phyloP scores from a whole-genome alignment of 2,888 invertebrate genomes.

The Fissipunctia ypsillon region DNA sequence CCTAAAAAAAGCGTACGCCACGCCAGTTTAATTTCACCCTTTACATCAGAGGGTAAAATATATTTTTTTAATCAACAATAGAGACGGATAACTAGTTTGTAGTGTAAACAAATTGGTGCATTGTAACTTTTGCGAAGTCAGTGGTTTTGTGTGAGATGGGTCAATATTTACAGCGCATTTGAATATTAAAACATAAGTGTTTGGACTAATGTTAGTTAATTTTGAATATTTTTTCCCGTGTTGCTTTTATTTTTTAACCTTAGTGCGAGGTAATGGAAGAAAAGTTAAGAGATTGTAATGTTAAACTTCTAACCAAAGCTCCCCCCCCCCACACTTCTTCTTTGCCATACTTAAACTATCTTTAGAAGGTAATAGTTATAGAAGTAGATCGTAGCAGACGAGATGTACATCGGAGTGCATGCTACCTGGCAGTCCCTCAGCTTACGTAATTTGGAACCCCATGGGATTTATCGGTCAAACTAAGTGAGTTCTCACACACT shows the following conservation, averaged over 20 bases:
- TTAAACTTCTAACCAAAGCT: background rate
- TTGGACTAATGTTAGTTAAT: constrained; percentile 28
- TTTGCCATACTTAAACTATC: too few relatives aligned
- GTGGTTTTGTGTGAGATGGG: constrained; percentile 67
- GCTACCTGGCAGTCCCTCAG: too few relatives aligned
- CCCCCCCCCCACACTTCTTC: too few relatives aligned
- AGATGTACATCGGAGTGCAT: too few relatives aligned
- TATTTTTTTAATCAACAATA: constrained; percentile 85
- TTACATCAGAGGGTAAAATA: constrained; percentile 78
- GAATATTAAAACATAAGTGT: constrained; percentile 50
- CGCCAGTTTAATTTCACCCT: constrained; percentile 71
- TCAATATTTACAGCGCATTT: constrained; percentile 62
- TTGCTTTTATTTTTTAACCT: background rate
- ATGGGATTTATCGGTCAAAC: too few relatives aligned
- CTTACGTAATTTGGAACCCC: too few relatives aligned
- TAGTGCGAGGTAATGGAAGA: background rate
- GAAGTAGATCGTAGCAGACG: too few relatives aligned
- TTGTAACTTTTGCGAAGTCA: constrained; percentile 76
- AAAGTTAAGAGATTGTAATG: background rate
- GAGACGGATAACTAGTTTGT: constrained; percentile 85
- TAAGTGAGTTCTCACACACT: background rate
- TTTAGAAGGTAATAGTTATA: too few relatives aligned
- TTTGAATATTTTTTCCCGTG: background rate
- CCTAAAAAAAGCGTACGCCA: constrained; percentile 30
- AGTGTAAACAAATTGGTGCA: constrained; percentile 88